Conservation (phyloP, 2,113 vertebrate genomes). For the Eonycteris spelaea region DNA sequence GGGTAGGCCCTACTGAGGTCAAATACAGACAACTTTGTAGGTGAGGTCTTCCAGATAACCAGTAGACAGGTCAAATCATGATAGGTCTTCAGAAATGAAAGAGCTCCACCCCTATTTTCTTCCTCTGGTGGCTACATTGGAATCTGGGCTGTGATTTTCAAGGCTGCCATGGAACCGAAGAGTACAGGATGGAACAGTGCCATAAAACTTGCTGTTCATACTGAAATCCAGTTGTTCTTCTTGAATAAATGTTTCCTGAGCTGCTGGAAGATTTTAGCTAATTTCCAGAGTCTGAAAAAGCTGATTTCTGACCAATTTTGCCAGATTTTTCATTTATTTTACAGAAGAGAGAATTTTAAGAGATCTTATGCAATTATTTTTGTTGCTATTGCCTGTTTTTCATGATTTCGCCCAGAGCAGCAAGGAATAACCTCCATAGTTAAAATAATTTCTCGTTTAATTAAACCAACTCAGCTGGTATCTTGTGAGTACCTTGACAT, state of each 20-base stretch:
- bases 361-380: neutral
- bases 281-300: neutral
- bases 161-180: neutral
- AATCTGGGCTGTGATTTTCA: neutral
- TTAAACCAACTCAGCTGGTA: neutral
- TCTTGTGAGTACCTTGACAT: neutral
- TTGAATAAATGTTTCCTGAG: neutral
- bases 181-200: neutral
- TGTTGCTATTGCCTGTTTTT: neutral
- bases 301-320: neutral
- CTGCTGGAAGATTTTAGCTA: neutral
- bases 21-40: neutral
- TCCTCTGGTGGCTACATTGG: neutral
- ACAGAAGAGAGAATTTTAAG: neutral
- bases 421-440: neutral
- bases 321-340: neutral
- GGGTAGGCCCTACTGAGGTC: neutral
- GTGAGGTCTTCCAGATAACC: neutral
- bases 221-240: neutral
- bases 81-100: neutral
- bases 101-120: neutral
- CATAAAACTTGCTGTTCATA: neutral
- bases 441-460: neutral
- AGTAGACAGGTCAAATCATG: neutral
- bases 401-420: neutral